phyloP scores from a whole-genome alignment of 2,113 vertebrate species.

The Apodemus sylvaticus region DNA sequence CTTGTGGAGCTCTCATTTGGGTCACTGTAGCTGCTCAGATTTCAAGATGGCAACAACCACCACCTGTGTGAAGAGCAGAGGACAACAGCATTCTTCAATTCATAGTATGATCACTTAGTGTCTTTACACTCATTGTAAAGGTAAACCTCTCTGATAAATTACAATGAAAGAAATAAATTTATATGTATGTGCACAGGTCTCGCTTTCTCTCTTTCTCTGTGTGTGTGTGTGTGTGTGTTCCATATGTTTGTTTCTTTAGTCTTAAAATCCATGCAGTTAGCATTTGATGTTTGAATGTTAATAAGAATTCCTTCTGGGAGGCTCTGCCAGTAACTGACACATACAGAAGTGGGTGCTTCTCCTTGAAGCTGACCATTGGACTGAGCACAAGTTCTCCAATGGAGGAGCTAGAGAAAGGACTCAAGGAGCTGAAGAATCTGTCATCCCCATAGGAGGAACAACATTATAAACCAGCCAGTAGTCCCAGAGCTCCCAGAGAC shows the following conservation, averaged over 20 bases:
- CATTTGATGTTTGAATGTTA: background rate
- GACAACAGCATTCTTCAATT: background rate
- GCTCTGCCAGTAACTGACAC: too few species aligned
- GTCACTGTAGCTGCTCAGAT: background rate
- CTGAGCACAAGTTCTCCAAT: too few species aligned
- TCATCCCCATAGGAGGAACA: too few species aligned
- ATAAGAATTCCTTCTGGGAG: background rate
- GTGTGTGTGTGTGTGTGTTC: background rate
- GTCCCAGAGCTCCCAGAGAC: too few species aligned
- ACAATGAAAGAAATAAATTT: background rate
- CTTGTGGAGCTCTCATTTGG: background rate
- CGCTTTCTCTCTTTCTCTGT: too few species aligned
- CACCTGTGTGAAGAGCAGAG: too few species aligned
- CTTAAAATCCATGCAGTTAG: background rate
- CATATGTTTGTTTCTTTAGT: background rate
- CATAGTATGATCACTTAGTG: background rate
- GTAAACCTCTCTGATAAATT: background rate
- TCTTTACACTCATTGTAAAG: background rate
- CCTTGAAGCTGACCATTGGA: too few species aligned
- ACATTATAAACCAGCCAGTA: too few species aligned
- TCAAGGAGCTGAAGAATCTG: too few species aligned
- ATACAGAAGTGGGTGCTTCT: too few species aligned
- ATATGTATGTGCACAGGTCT: too few species aligned
- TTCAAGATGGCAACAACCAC: background rate
- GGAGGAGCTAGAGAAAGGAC: too few species aligned